These are phyloP conservation scores for Chionodraco myersi DNA, from an alignment of 2,113 vertebrate species.

Conservation along the genomic window DNA sequence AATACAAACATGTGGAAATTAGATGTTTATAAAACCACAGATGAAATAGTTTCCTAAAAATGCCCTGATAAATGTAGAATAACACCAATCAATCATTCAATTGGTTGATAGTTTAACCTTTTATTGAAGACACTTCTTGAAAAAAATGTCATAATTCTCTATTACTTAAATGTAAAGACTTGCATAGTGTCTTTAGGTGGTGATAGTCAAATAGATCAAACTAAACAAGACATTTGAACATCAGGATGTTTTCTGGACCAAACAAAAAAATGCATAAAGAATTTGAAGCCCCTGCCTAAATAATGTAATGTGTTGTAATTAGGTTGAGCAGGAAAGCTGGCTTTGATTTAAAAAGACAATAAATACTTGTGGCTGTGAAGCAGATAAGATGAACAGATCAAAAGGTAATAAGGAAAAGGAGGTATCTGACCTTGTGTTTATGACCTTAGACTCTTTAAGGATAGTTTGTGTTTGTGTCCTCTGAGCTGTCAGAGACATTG, in stretches of 20 bases:
- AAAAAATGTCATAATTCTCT: background rate
- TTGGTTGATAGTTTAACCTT: too few relatives aligned
- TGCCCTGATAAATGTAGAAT: too few relatives aligned
- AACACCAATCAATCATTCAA: too few relatives aligned
- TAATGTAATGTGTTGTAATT: background rate
- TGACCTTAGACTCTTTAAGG: background rate
- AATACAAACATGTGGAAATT: too few relatives aligned
- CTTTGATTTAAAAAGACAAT: background rate
- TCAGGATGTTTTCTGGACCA: background rate
- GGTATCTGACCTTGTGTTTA: background rate
- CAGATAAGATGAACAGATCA: too few relatives aligned
- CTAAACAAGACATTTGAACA: background rate
- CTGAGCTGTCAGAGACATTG: conserved; percentile 8
- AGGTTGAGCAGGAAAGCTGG: background rate
- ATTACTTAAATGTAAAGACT: background rate
- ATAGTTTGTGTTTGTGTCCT: conserved; percentile 6
- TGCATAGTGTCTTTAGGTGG: background rate
- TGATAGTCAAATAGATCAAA: background rate
- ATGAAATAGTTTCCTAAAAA: too few relatives aligned
- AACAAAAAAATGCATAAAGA: background rate
- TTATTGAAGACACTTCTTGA: too few relatives aligned
- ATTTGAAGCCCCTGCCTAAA: background rate
- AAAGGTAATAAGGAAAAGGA: background rate
- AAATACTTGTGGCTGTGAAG: background rate
- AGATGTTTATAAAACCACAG: too few relatives aligned